Base-by-base conservation (phyloP, 2,888 invertebrate genomes). In the Sicus ferrugineus region DNA sequence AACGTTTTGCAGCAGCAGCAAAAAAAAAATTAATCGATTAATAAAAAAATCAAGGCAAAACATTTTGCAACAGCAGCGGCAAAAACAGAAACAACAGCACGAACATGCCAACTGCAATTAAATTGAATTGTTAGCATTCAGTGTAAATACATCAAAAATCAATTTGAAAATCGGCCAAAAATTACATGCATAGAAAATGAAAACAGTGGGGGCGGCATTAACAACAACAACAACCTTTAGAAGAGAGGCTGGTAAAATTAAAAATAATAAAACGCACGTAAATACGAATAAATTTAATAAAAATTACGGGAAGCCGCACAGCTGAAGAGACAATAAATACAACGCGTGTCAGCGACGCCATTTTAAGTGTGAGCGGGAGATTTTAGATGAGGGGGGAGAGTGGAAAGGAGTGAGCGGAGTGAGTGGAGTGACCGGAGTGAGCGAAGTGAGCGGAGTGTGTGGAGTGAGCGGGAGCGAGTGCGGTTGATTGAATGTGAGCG, bases 61-160 rank as follows among this genome's bases (percentile, higher is more conserved):
- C 19, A 34, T 38, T 11, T n/a, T 14, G 2, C 4, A 42, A 42
- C 21, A n/a, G 21, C 11, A 64, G 50, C 30, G 50, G 50, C 14
- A 28, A 63, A 9, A 9, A 26, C 19, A 16, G 9, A 4, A 14
- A 34, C 31, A 63, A 46, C 0, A 59, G 6, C 19, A 63, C 19
- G 28, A 9, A 30, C 19, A 48, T 16, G 48, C n/a, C 6, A 48
- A 16, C 9, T n/a, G 23, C 50, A 9, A 50, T 50, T 50, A 14
- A 48, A 48, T 48, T 63, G 21, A 48, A 59, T 30, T 63, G 14
- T 38, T 16, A 61, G 14, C 21, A 26, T 23, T 61, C 19, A 3
- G 14, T 26, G 38, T 5, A 42, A 30, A 61, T 3, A 16, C 46
- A 61, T 38, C 23, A 26, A 61, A 61, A 61, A 61, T 61, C 34